Conservation (phyloP, 2,888 invertebrate genomes). For the Andrena fulva region DNA sequence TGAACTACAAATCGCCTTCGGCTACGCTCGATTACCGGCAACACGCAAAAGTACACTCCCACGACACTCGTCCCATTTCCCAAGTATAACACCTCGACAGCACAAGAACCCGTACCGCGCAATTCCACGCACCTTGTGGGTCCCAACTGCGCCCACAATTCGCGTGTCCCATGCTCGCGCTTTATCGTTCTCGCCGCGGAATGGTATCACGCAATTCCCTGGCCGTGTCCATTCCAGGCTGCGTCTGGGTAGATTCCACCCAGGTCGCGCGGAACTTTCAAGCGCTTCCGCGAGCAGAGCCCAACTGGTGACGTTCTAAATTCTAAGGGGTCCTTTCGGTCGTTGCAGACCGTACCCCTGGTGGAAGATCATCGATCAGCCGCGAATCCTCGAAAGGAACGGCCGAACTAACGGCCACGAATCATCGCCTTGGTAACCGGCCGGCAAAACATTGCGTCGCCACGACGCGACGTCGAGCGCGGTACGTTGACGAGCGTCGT, state of each 20-base stretch:
- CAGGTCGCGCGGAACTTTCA: constrained; percentile 8
- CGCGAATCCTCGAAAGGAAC: constrained; percentile 30
- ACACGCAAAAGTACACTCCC: not conserved
- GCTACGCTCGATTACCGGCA: not conserved
- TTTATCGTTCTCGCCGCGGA: constrained; percentile 23
- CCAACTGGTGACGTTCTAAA: not conserved
- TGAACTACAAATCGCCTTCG: not conserved
- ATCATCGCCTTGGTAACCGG: constrained; percentile 69
- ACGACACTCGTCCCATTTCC: constrained; percentile 5
- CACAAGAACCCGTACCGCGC: not conserved
- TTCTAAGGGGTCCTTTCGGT: not conserved
- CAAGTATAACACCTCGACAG: not conserved
- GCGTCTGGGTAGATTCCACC: constrained; percentile 3
- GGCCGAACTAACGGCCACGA: constrained; percentile 30
- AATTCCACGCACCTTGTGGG: constrained; percentile 11
- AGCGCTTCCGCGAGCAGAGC: not conserved
- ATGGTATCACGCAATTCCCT: constrained; percentile 55
- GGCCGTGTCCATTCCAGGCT: constrained; percentile 29
- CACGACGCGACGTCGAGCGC: constrained; percentile 8
- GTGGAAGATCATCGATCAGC: constrained; percentile 61
- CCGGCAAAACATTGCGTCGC: constrained; percentile 63
- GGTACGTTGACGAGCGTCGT: constrained; percentile 42
- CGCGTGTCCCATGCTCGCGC: constrained; percentile 57
- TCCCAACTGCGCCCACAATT: constrained; percentile 68
- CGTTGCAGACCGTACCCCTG: not conserved